A percentile compares a stretch with the other conserved stretches of the same genome.
Evolutionary conservation across 2,888 invertebrate genomes (phyloP).

Genomic region (Brenthis ino): DNA sequence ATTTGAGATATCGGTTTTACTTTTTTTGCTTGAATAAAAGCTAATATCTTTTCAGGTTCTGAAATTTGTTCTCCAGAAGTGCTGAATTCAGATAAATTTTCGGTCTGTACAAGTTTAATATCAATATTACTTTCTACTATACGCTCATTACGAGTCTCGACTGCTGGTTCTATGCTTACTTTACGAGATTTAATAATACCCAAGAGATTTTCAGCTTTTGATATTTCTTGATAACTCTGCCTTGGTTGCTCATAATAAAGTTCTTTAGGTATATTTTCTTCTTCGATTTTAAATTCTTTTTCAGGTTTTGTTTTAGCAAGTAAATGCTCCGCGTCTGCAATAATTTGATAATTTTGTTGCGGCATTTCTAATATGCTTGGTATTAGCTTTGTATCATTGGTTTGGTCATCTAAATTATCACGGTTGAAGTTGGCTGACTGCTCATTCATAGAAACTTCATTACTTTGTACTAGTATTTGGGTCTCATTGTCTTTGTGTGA

Average conservation of each 20-base stretch:
- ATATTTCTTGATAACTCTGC: slow-evolving; percentile 55
- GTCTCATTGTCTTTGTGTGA: not conserved
- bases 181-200: slow-evolving; percentile 42
- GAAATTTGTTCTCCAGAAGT: not conserved
- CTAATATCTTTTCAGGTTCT: slow-evolving; percentile 29
- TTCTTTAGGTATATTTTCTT: not conserved
- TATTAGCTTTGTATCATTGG: not conserved
- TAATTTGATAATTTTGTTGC: slow-evolving; percentile 41
- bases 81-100: not conserved
- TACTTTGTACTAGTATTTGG: not conserved
- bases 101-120: no score
- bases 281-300: not conserved
- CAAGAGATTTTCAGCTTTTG: slow-evolving; percentile 53
- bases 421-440: not conserved
- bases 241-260: slow-evolving; percentile 19
- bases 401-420: not conserved
- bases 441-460: not conserved
- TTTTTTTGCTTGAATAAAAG: slow-evolving; percentile 1
- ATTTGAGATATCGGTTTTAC: not conserved
- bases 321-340: slow-evolving; percentile 41
- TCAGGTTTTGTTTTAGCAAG: slow-evolving; percentile 16
- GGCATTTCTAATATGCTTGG: slow-evolving; percentile 33
- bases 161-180: slow-evolving; percentile 37
- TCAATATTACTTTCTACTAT: not conserved
- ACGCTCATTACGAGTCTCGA: slow-evolving; percentile 1